Evolutionary conservation across 2,113 vertebrate species (phyloP), one percentile per base, ranked within the genome.

Genomic region (Pipra filicauda): DNA sequence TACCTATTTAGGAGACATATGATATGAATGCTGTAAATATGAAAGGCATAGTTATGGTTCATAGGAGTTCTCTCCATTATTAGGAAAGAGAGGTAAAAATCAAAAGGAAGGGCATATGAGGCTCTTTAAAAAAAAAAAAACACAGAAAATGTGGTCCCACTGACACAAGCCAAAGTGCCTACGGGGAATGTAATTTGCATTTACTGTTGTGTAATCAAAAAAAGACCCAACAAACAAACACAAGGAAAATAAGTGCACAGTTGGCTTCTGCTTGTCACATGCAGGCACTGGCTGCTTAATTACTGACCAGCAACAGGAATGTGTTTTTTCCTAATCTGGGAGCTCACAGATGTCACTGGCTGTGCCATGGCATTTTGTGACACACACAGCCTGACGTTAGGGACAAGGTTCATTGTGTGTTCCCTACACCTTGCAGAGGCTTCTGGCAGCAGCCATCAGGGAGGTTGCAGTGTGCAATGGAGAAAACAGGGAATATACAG

Each of bases 391-490:
- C 67, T 86, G 78, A 28, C 31, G 5, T 4, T 3, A 22, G 54
- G 64, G 28, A 21, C 22, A 35, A 24, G 5, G 39, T 2, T 80
- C 43, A 35, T 2, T 51, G 6, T 15, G 15, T 8, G 57, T 58
- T 27, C 43, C n/a, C 27, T 22, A 27, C 67, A 59, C 28, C 55
- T 91, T 46, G 30, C 22, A 80, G 64, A 65, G 67, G 12, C 28
- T 83, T 6, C 72, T 51, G 55, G 31, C 35, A 67, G 52, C 4
- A n/a, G 20, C 15, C 15, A 0, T 14, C 44, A 74, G 23, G 27
- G 30, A 64, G 30, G 16, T 0, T 77, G 27, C 16, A 10, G 15
- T 0, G 6, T n/a, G 33, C 43, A 52, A 2, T 0, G 0, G 59
- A 66, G 37, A 77, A 67, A 41, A 67, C 0, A 2, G 13, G 11